Percentiles rank a stretch among this genome's conserved stretches.
Evolutionary conservation across 2,797 vertebrate genomes (phyloP).

Genomic region (Luscinia luscinia): DNA sequence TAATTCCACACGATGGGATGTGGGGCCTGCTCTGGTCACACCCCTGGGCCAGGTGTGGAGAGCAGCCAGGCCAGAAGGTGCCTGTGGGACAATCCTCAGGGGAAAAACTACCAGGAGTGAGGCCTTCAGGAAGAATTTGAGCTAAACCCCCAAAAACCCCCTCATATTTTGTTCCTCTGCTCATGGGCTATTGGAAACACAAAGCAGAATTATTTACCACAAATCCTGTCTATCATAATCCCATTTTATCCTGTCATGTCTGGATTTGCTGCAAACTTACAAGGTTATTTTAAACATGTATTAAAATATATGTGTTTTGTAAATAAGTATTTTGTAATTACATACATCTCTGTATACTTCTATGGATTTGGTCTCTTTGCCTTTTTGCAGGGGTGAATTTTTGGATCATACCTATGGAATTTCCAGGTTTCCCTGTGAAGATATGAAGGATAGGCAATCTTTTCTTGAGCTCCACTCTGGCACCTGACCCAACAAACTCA

Average conservation of each 20-base stretch:
- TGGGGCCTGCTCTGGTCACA: background rate
- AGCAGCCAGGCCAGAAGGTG: background rate
- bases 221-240: background rate
- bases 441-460: background rate
- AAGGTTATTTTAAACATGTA: background rate
- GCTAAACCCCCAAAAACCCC: background rate
- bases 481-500: background rate
- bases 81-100: background rate
- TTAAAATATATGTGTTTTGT: background rate
- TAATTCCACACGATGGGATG: background rate
- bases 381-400: background rate
- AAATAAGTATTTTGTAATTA: background rate
- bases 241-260: background rate
- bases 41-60: background rate
- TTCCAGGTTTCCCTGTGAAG: background rate
- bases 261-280: background rate
- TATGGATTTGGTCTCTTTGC: background rate
- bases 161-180: background rate
- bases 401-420: background rate
- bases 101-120: background rate
- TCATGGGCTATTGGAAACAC: background rate
- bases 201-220: background rate
- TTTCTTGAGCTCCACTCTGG: background rate
- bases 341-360: too few relatives aligned
- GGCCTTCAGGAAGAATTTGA: background rate